Evolutionary conservation across 1,140 invertebrate genomes (phyloP).

Genomic region (Microplitis mediator): DNA sequence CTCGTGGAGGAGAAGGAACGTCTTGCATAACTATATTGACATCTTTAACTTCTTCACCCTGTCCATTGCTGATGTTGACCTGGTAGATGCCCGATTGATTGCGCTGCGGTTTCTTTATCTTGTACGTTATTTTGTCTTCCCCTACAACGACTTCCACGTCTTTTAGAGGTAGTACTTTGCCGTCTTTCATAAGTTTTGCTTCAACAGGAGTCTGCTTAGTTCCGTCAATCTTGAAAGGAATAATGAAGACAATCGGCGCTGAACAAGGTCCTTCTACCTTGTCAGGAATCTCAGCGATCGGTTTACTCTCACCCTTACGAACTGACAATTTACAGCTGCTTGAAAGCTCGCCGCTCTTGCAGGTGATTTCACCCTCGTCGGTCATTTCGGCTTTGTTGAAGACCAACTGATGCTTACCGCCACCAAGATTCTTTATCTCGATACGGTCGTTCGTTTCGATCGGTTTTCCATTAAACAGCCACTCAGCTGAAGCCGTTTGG

Average conservation of each 20-base stretch:
- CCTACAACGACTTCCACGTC: conserved; percentile 87
- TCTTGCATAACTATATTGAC: conserved; percentile 89
- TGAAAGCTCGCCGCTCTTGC: conserved; percentile 80
- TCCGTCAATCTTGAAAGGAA: conserved; percentile 92
- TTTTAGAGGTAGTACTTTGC: conserved; percentile 82
- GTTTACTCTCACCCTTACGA: conserved; percentile 83
- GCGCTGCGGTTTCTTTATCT: conserved; percentile 86
- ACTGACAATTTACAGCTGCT: conserved; percentile 83
- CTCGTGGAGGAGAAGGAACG: conserved; percentile 83
- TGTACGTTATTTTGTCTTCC: conserved; percentile 89
- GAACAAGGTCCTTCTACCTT: conserved; percentile 80
- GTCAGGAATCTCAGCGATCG: conserved; percentile 79
- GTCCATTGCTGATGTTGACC: conserved; percentile 83
- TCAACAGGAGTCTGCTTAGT: conserved; percentile 85
- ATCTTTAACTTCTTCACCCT: conserved; percentile 85
- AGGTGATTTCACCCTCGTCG: conserved; percentile 85
- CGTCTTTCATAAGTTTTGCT: conserved; percentile 87
- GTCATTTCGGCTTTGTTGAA: conserved; percentile 82
- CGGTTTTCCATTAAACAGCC: conserved; percentile 90
- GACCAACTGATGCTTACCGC: conserved; percentile 88
- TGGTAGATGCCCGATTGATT: conserved; percentile 83
- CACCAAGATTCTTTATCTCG: conserved; percentile 88
- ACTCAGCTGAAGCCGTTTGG: conserved; percentile 90
- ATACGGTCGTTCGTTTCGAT: conserved; percentile 80
- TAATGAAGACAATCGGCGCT: conserved; percentile 80